Conservation (phyloP, 2,113 vertebrate species). For the Ciconia maguari region DNA sequence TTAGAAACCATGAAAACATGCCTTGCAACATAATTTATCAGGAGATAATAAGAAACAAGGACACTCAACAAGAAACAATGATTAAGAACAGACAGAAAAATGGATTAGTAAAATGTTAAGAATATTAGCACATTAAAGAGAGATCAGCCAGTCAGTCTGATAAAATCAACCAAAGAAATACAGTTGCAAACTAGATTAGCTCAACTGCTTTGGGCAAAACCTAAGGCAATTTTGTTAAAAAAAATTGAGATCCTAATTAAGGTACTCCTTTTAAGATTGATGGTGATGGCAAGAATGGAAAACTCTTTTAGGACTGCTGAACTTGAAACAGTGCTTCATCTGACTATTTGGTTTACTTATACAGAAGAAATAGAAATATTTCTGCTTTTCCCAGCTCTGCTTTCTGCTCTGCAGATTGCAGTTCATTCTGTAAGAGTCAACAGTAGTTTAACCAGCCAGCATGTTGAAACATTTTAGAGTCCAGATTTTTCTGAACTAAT, state of each 20-base stretch:
- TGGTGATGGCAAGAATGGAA: background rate
- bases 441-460: background rate
- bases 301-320: background rate
- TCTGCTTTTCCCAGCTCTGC: background rate
- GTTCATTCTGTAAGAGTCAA: background rate
- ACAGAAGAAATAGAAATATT: background rate
- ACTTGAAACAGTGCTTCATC: background rate
- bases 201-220: background rate
- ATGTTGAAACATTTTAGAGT: background rate
- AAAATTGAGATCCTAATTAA: background rate
- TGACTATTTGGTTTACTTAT: background rate
- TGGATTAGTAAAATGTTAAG: background rate
- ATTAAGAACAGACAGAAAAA: background rate
- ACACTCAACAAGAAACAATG: background rate
- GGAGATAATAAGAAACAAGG: background rate
- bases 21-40: background rate
- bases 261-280: background rate
- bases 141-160: background rate
- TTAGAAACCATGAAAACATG: background rate
- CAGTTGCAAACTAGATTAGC: background rate
- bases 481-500: background rate
- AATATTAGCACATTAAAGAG: background rate
- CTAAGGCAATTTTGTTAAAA: background rate
- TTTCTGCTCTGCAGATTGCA: background rate
- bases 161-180: background rate